Evolutionary conservation across 2,113 vertebrate species (phyloP).

Genomic region (Clinocottus analis): DNA sequence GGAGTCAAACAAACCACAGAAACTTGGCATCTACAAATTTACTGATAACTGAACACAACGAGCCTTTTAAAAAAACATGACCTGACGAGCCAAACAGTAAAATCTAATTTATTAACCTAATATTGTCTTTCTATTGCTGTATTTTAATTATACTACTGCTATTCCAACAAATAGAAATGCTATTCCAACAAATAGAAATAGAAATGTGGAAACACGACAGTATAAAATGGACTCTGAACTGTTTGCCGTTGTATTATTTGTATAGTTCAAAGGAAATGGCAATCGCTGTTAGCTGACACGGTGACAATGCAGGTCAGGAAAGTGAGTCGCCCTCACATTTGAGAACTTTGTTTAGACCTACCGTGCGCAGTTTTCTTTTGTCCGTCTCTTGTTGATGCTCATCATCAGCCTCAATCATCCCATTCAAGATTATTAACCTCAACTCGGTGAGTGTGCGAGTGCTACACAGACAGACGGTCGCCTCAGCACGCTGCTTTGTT

Average conservation of each 20-base stretch:
- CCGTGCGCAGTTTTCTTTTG: background rate
- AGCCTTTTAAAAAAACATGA: background rate
- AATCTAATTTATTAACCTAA: background rate
- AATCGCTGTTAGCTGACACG: background rate
- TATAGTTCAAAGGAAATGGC: background rate
- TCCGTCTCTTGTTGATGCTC: background rate
- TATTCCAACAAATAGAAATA: background rate
- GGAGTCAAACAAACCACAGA: slow-evolving; percentile 10
- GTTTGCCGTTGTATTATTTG: background rate
- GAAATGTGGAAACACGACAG: background rate
- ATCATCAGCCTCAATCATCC: background rate
- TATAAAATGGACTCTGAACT: background rate
- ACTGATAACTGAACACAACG: background rate
- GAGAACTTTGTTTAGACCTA: background rate
- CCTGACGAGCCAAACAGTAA: background rate
- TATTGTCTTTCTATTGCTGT: background rate
- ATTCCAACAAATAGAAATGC: background rate
- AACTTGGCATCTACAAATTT: background rate
- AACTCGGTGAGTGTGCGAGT: background rate
- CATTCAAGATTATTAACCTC: background rate
- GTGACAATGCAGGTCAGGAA: background rate
- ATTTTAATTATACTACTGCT: background rate
- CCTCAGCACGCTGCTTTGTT: background rate
- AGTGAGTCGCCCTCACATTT: background rate
- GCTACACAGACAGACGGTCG: background rate